These are phyloP conservation scores for Xenopus laevis DNA, from an alignment of 2,113 vertebrate species.

Conservation along the genomic window DNA sequence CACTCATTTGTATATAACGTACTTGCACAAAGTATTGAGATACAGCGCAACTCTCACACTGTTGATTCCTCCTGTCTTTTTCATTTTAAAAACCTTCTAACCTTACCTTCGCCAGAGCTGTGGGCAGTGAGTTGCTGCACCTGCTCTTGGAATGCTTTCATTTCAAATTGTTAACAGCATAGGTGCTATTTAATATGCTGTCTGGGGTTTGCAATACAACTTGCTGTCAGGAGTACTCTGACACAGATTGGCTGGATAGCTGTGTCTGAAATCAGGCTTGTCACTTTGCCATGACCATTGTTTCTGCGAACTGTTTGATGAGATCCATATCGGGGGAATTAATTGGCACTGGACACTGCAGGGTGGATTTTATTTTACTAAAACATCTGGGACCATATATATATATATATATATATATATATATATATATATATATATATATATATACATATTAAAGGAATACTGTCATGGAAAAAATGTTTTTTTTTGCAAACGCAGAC, in stretches of 20 bases:
- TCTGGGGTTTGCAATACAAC: background rate
- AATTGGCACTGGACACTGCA: too few species aligned
- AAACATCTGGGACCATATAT: too few species aligned
- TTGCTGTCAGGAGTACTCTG: background rate
- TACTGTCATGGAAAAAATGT: too few species aligned
- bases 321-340: background rate
- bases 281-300: background rate
- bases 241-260: background rate
- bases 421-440: too few species aligned
- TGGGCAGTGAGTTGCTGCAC: too few species aligned
- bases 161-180: conserved; percentile 3
- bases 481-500: too few species aligned
- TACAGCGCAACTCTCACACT: too few species aligned
- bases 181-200: conserved; percentile 36
- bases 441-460: too few species aligned
- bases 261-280: background rate
- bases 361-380: too few species aligned
- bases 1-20: background rate
- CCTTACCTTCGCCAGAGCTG: background rate
- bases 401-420: too few species aligned
- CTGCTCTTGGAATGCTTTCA: background rate
- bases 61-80: background rate
- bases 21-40: background rate
- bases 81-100: background rate
- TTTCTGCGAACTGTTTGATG: background rate